These are phyloP conservation scores for Pogonophryne albipinna DNA, from an alignment of 2,797 vertebrate species.

Conservation along the genomic window DNA sequence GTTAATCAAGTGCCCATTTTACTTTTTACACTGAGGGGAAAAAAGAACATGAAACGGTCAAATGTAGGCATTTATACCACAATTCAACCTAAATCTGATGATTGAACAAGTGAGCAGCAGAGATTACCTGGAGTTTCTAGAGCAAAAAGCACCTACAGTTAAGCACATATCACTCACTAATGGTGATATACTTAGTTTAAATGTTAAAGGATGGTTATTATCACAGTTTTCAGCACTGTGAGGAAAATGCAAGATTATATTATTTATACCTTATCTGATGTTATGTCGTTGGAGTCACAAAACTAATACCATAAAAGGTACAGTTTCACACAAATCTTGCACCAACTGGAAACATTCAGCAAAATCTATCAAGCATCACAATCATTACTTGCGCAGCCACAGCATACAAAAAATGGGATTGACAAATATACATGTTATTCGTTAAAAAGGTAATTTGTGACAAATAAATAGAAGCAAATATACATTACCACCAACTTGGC, in stretches of 20 bases:
- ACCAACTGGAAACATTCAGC: conserved; percentile 59
- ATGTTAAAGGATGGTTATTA: conserved; percentile 56
- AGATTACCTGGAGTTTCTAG: conserved; percentile 36
- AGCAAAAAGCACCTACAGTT: conserved; percentile 49
- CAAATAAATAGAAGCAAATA: conserved; percentile 86
- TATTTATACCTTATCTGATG: conserved; percentile 40
- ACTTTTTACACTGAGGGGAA: conserved; percentile 6
- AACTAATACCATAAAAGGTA: conserved; percentile 37
- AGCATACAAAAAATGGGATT: conserved; percentile 66
- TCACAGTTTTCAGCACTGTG: conserved; percentile 53
- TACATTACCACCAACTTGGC: conserved; percentile 49
- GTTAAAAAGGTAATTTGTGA: conserved; percentile 68
- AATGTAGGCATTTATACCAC: conserved; percentile 27
- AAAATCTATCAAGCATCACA: conserved; percentile 62
- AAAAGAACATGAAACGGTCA: conserved; percentile 1
- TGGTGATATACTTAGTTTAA: conserved; percentile 53
- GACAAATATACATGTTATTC: conserved; percentile 70
- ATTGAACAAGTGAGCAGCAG: conserved; percentile 17
- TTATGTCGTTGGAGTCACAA: conserved; percentile 38
- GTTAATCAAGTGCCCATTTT: not conserved
- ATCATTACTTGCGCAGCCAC: conserved; percentile 65
- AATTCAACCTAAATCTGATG: conserved; percentile 21
- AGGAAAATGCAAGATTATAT: conserved; percentile 51
- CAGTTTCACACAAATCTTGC: conserved; percentile 41
- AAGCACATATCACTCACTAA: conserved; percentile 53